Percentiles rank a stretch among this genome's conserved stretches.
phyloP scores from a whole-genome alignment of 2,888 invertebrate genomes.

The Drosophila formosana region DNA sequence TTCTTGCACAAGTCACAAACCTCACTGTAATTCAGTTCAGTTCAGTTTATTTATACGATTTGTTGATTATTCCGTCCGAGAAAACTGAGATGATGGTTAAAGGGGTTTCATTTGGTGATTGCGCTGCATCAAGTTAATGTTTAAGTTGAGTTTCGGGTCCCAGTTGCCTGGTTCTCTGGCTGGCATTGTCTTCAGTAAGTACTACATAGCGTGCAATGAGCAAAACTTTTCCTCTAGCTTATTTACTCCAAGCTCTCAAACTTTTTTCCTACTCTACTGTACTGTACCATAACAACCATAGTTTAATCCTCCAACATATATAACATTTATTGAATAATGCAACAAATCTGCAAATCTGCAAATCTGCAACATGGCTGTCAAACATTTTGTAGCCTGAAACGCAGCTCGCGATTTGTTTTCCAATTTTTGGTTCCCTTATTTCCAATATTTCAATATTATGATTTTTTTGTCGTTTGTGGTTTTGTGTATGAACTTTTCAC shows the following conservation, averaged over 20 bases:
- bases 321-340: background rate
- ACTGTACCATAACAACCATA: constrained; percentile 19
- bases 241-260: constrained; percentile 36
- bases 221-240: constrained; percentile 52
- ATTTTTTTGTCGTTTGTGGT: constrained; percentile 16
- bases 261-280: constrained; percentile 20
- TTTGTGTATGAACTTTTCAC: constrained; percentile 33
- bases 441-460: constrained; percentile 1
- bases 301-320: constrained; percentile 8
- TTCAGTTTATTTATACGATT: background rate
- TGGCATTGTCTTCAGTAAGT: constrained; percentile 54
- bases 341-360: constrained; percentile 34
- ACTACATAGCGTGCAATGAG: constrained; percentile 39
- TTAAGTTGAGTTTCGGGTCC: constrained; percentile 40
- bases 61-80: constrained; percentile 13
- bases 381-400: constrained; percentile 15
- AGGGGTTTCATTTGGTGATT: constrained; percentile 23
- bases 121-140: constrained; percentile 26
- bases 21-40: background rate
- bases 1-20: background rate
- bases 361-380: constrained; percentile 34
- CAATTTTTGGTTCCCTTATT: constrained; percentile 9
- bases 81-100: background rate
- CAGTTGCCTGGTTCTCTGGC: constrained; percentile 25
- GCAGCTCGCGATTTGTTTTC: constrained; percentile 28